A percentile compares a stretch with the other conserved stretches of the same genome.
phyloP scores from a whole-genome alignment of 92 coral and sea anemone genomes.

The Desmophyllum pertusum region DNA sequence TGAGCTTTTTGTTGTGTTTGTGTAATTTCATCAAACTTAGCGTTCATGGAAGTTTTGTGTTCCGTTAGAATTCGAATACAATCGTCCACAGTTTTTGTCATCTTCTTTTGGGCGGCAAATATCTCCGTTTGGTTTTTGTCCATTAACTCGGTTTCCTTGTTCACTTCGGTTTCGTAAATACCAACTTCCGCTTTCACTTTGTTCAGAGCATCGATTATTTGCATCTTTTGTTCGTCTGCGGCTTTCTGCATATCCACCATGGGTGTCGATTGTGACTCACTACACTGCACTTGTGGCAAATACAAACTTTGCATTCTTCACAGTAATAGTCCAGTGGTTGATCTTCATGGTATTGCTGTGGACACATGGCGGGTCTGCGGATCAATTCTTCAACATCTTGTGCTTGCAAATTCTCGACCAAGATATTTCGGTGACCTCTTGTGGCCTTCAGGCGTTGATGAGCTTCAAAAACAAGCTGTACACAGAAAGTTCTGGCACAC shows the following conservation, averaged over 20 bases:
- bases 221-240: conserved; percentile 18
- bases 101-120: neutral
- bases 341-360: conserved; percentile 10
- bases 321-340: conserved; percentile 31
- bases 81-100: conserved; percentile 6
- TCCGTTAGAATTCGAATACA: neutral
- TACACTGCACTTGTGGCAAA: conserved; percentile 33
- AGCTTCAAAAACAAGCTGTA: conserved; percentile 25
- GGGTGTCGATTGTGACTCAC: conserved; percentile 25
- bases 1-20: neutral
- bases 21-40: neutral
- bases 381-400: conserved; percentile 39
- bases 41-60: neutral
- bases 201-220: neutral
- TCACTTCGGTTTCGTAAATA: neutral
- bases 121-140: neutral
- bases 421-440: conserved; percentile 24
- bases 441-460: conserved; percentile 25
- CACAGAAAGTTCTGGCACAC: conserved; percentile 23
- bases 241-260: conserved; percentile 15
- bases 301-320: conserved; percentile 26
- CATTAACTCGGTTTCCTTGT: conserved; percentile 12
- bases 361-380: conserved; percentile 34
- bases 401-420: conserved; percentile 28
- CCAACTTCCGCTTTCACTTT: conserved; percentile 9